Evolutionary conservation across 2,113 vertebrate species (phyloP).

Genomic region (Haemorhous mexicanus): DNA sequence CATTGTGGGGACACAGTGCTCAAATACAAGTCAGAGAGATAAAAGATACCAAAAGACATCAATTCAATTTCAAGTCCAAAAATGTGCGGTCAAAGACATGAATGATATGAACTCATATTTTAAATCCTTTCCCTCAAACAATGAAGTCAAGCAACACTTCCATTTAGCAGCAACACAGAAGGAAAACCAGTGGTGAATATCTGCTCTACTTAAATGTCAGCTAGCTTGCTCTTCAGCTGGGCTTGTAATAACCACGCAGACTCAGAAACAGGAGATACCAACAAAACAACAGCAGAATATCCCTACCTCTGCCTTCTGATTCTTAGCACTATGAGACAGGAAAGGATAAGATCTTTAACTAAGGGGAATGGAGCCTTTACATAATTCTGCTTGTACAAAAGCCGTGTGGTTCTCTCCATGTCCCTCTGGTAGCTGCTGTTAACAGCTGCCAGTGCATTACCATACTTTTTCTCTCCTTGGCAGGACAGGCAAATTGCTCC

Average conservation of each 20-base stretch:
- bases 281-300: not conserved
- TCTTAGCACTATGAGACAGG: not conserved
- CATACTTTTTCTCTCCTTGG: constrained; percentile 51
- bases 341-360: not conserved
- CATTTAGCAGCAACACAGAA: not conserved
- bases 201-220: not conserved
- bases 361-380: not conserved
- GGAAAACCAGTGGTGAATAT: not conserved
- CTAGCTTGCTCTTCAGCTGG: not conserved
- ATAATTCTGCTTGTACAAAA: constrained; percentile 6
- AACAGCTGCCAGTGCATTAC: constrained; percentile 49
- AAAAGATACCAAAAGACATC: constrained; percentile 15
- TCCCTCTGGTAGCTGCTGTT: constrained; percentile 32
- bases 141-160: not conserved
- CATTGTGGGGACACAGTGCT: not conserved
- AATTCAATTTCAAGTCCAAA: constrained; percentile 11
- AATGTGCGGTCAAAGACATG: not conserved
- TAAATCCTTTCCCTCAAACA: constrained; percentile 11
- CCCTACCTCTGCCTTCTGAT: not conserved
- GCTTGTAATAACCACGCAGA: not conserved
- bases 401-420: not conserved
- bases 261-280: not conserved
- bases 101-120: not conserved
- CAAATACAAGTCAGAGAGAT: constrained; percentile 36
- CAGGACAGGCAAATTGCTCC: constrained; percentile 59